Conservation (phyloP, 2,113 vertebrate species). For the Hippocampus zosterae region DNA sequence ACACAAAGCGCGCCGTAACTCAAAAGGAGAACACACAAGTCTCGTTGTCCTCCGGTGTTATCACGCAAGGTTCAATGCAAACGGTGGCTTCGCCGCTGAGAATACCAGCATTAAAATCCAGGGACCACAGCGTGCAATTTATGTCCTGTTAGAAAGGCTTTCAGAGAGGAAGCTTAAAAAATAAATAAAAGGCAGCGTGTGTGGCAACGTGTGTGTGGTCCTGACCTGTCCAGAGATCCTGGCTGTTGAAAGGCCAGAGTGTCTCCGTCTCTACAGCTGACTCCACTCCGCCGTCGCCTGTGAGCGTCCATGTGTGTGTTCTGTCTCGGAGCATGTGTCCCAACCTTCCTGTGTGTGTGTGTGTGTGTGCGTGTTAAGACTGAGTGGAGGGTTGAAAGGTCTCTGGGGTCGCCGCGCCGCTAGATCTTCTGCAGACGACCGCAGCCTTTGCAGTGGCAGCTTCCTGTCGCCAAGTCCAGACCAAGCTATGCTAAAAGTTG, state of each 20-base stretch:
- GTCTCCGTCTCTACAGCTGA: constrained; percentile 67
- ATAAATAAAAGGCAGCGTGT: not conserved
- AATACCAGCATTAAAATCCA: not conserved
- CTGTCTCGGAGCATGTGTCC: constrained; percentile 37
- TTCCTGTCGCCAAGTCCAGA: constrained; percentile 58
- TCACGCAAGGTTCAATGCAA: not conserved
- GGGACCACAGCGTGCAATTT: not conserved
- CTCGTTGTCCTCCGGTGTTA: not conserved
- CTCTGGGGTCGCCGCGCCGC: constrained; percentile 43
- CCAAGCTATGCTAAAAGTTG: constrained; percentile 45
- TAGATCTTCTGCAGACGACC: constrained; percentile 54
- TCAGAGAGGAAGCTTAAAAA: not conserved
- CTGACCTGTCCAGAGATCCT: constrained; percentile 67
- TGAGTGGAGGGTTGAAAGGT: constrained; percentile 55
- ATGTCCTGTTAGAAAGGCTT: not conserved
- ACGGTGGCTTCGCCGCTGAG: not conserved
- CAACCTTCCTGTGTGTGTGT: constrained; percentile 16
- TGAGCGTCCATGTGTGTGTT: constrained; percentile 16
- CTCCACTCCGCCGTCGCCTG: constrained; percentile 63
- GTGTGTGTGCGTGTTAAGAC: constrained; percentile 18
- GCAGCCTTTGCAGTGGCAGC: constrained; percentile 39
- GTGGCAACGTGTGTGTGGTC: constrained; percentile 59
- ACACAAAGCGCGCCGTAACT: not conserved
- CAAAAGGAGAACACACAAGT: not conserved
- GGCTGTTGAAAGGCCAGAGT: constrained; percentile 68